Evolutionary conservation across 2,797 vertebrate species (phyloP).

Genomic region (Columba guinea): DNA sequence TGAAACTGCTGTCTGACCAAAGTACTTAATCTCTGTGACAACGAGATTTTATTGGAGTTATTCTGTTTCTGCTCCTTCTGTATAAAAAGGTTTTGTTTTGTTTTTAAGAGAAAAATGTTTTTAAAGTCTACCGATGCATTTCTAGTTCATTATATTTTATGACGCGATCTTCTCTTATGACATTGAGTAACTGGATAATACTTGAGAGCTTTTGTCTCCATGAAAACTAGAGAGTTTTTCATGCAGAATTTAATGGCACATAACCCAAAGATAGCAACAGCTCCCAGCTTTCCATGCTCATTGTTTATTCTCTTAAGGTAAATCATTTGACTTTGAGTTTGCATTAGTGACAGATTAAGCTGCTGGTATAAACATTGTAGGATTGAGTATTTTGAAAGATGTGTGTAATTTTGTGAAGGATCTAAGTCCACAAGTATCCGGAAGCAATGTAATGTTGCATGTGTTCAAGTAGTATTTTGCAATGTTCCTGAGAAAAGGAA

Average conservation of each 20-base stretch:
- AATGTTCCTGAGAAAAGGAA: constrained; percentile 60
- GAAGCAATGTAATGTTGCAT: constrained; percentile 13
- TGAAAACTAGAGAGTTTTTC: neutral
- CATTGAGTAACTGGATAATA: neutral
- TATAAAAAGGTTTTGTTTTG: no score
- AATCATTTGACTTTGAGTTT: constrained; percentile 21
- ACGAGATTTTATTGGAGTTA: neutral
- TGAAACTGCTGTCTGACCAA: neutral
- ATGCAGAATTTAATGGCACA: neutral
- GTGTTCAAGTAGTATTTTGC: constrained; percentile 47
- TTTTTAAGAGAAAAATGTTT: neutral
- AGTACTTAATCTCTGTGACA: neutral
- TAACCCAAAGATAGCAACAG: neutral
- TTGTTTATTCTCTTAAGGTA: constrained; percentile 23
- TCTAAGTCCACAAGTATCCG: neutral
- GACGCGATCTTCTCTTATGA: neutral
- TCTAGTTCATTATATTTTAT: neutral
- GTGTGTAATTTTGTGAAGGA: constrained; percentile 22
- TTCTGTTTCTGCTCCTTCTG: neutral
- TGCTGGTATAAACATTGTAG: constrained; percentile 39
- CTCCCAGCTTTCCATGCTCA: neutral
- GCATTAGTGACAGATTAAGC: constrained; percentile 32
- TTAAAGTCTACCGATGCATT: neutral
- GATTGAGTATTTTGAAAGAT: constrained; percentile 32
- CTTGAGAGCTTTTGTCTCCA: neutral